Conservation (phyloP, 2,888 invertebrate species). For the Rhopalosiphum nymphaeae region DNA sequence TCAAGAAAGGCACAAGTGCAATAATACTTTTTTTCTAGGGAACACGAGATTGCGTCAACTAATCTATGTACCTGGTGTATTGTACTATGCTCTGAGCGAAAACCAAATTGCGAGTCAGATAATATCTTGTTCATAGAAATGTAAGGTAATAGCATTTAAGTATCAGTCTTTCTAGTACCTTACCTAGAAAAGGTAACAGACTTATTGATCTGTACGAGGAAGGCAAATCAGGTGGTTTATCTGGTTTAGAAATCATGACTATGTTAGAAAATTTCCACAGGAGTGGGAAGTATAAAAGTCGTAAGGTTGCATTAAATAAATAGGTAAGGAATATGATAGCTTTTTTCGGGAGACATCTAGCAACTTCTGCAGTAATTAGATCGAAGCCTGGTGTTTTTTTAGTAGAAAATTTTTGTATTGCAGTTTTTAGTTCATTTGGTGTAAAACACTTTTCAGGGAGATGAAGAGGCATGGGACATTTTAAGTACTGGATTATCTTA, state of each 20-base stretch:
- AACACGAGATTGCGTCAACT: constrained; percentile 38
- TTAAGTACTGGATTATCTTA: not conserved
- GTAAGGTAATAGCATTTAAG: constrained; percentile 28
- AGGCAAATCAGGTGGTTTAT: constrained; percentile 26
- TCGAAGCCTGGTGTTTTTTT: constrained; percentile 24
- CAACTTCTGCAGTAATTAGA: constrained; percentile 17
- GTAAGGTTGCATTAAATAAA: constrained; percentile 32
- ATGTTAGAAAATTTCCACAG: constrained; percentile 8
- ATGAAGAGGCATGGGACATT: not conserved
- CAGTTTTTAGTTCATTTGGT: not conserved
- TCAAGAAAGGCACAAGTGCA: constrained; percentile 30
- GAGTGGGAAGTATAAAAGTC: constrained; percentile 26
- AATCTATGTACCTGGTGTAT: constrained; percentile 34
- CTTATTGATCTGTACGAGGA: constrained; percentile 33
- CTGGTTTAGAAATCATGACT: constrained; percentile 21
- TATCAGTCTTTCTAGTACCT: constrained; percentile 25
- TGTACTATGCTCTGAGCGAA: constrained; percentile 29
- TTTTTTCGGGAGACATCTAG: constrained; percentile 3
- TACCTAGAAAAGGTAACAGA: constrained; percentile 35
- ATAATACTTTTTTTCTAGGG: constrained; percentile 34
- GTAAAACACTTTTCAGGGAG: not conserved
- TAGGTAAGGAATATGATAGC: not conserved
- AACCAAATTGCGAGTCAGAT: constrained; percentile 33
- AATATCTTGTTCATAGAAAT: constrained; percentile 10
- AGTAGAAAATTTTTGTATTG: not conserved